A percentile compares a stretch with the other conserved stretches of the same genome.
phyloP scores from a whole-genome alignment of 2,113 vertebrate species.

The Grus americana region DNA sequence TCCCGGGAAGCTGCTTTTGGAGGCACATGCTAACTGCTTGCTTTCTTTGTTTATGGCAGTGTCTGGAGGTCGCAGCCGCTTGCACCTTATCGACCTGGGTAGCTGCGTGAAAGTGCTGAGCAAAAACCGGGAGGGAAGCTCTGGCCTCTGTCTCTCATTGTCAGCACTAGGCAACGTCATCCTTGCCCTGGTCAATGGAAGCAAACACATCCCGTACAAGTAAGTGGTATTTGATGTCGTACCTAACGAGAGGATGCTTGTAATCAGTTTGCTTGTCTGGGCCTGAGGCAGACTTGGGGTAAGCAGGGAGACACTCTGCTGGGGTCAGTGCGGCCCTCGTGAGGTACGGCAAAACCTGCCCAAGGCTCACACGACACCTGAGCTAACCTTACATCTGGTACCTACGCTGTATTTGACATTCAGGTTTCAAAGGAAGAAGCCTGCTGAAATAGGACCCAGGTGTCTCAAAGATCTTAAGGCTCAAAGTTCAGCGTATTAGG shows the following conservation, averaged over 20 bases:
- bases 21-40: background rate
- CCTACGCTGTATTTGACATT: background rate
- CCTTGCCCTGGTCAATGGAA: slow-evolving; percentile 97
- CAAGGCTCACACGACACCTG: background rate
- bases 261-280: background rate
- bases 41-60: slow-evolving; percentile 74
- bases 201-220: slow-evolving; percentile 99
- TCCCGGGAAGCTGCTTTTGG: background rate
- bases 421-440: background rate
- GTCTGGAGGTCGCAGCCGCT: slow-evolving; percentile 96
- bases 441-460: background rate
- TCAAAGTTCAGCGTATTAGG: background rate
- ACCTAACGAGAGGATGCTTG: background rate
- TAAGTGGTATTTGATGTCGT: slow-evolving; percentile 66
- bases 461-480: background rate
- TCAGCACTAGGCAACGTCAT: slow-evolving; percentile 97
- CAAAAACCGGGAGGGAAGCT: slow-evolving; percentile 83
- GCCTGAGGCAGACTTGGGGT: background rate
- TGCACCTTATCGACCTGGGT: slow-evolving; percentile 96
- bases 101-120: slow-evolving; percentile 91
- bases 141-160: slow-evolving; percentile 90
- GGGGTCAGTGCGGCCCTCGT: background rate
- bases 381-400: background rate
- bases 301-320: background rate
- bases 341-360: background rate